These are phyloP conservation scores for Chionodraco myersi DNA, from an alignment of 2,113 vertebrate genomes.

Conservation along the genomic window DNA sequence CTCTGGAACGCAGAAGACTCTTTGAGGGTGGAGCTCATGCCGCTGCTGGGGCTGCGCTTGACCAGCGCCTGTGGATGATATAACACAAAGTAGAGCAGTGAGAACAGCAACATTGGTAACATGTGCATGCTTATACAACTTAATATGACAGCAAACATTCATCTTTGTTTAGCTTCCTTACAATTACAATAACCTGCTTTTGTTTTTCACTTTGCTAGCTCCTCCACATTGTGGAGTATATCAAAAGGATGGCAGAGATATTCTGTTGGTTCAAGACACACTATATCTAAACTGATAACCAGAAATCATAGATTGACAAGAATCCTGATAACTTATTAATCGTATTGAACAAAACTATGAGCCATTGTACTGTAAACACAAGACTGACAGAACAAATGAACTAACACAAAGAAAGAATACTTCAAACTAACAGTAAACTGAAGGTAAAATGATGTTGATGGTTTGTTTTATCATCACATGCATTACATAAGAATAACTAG, in stretches of 20 bases:
- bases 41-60: slow-evolving; percentile 96
- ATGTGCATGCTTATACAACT: background rate
- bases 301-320: slow-evolving; percentile 14
- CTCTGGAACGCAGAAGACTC: slow-evolving; percentile 96
- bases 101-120: slow-evolving; percentile 1
- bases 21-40: slow-evolving; percentile 96
- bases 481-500: slow-evolving; percentile 60
- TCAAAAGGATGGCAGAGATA: slow-evolving; percentile 18
- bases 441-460: slow-evolving; percentile 63
- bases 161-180: slow-evolving; percentile 13
- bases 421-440: slow-evolving; percentile 1
- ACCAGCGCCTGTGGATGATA: slow-evolving; percentile 89
- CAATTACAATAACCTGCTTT: slow-evolving; percentile 19
- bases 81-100: slow-evolving; percentile 13
- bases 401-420: slow-evolving; percentile 22
- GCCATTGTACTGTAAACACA: background rate
- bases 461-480: slow-evolving; percentile 61
- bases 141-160: background rate
- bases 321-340: background rate
- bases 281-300: background rate
- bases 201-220: slow-evolving; percentile 30
- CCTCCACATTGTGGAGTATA: slow-evolving; percentile 21
- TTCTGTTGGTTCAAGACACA: slow-evolving; percentile 1
- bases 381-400: slow-evolving; percentile 27
- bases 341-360: slow-evolving; percentile 5